phyloP scores from a whole-genome alignment of 2,113 vertebrate species.

The Steatornis caripensis region DNA sequence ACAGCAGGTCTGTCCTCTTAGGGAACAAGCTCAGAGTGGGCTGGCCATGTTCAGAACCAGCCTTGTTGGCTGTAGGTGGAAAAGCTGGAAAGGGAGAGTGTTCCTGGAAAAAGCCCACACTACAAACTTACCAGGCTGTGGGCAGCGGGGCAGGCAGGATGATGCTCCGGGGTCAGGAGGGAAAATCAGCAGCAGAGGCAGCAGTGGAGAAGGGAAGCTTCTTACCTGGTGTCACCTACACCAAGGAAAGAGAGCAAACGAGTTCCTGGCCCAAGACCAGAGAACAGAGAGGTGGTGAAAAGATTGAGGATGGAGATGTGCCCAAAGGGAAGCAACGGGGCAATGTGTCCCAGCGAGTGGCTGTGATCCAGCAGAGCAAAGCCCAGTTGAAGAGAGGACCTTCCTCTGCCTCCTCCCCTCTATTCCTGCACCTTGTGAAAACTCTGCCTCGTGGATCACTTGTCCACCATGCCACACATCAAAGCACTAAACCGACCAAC shows the following conservation, averaged over 20 bases:
- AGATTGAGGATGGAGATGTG: background rate
- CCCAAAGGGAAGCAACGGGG: background rate
- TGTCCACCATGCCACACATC: background rate
- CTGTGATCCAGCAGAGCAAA: background rate
- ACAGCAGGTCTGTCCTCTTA: background rate
- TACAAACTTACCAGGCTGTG: background rate
- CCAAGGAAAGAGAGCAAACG: background rate
- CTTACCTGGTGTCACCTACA: background rate
- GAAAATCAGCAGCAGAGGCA: background rate
- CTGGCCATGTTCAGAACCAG: conserved; percentile 75
- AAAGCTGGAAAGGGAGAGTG: background rate
- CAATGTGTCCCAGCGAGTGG: conserved; percentile 4
- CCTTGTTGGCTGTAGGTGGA: background rate
- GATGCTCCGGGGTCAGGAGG: background rate
- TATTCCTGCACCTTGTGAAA: background rate
- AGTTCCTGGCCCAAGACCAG: background rate
- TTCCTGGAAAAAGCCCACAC: background rate
- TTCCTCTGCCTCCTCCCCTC: background rate
- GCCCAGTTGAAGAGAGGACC: background rate
- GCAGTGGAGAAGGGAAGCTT: background rate
- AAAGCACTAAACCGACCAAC: background rate
- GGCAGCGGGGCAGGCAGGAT: background rate
- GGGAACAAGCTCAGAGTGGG: conserved; percentile 61
- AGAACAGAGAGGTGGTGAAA: background rate
- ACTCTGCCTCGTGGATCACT: background rate